Percentiles rank a stretch among this genome's conserved stretches.
These are phyloP conservation scores for Cyaniris semiargus DNA, from an alignment of 2,888 invertebrate species.

Conservation along the genomic window DNA sequence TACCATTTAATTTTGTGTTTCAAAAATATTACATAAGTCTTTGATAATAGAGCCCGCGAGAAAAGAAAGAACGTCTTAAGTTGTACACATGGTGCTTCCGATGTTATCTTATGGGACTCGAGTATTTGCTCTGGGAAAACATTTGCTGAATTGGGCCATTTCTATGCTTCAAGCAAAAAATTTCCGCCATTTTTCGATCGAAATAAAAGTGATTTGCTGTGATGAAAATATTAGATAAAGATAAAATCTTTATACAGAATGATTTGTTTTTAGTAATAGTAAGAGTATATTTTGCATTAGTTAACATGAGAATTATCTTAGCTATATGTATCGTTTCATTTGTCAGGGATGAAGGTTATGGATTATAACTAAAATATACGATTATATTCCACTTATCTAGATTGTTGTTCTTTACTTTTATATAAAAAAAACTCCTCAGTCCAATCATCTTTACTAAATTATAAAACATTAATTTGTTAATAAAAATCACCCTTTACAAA, in stretches of 20 bases:
- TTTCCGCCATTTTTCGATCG: not conserved
- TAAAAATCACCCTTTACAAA: not conserved
- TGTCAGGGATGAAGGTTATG: no score
- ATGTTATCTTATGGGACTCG: slow-evolving; percentile 16
- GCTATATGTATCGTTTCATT: no score
- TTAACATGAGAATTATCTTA: not conserved
- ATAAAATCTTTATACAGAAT: not conserved
- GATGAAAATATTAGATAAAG: slow-evolving; percentile 7
- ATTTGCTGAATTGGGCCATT: slow-evolving; percentile 17
- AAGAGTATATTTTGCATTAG: not conserved
- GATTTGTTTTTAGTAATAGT: not conserved
- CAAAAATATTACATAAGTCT: not conserved
- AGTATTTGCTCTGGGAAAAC: slow-evolving; percentile 14
- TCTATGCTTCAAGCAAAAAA: slow-evolving; percentile 14
- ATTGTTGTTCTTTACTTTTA: no score
- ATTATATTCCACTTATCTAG: no score
- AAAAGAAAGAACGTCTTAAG: slow-evolving; percentile 15
- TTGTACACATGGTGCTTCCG: slow-evolving; percentile 10
- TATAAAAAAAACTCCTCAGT: no score
- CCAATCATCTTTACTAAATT: no score
- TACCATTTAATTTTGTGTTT: not conserved
- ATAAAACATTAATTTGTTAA: no score
- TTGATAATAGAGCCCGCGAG: not conserved
- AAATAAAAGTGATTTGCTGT: slow-evolving; percentile 14
- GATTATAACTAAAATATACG: no score